Evolutionary conservation across 2,113 vertebrate genomes (phyloP).

Genomic region (Paracanthobrama guichenoti): DNA sequence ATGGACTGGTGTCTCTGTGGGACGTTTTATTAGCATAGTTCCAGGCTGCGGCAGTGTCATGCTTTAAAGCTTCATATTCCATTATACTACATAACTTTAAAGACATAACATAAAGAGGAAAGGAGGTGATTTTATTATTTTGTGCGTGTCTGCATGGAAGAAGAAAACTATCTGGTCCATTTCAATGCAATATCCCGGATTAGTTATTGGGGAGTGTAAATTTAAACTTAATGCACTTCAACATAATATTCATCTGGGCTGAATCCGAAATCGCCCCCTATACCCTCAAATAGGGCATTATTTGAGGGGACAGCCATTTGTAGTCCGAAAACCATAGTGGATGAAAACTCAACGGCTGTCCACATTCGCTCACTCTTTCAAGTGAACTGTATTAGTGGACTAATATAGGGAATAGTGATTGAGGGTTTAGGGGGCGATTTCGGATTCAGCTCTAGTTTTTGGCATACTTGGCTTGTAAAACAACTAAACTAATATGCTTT

Average conservation of each 20-base stretch:
- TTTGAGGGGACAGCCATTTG: no score
- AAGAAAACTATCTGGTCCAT: conserved; percentile 30
- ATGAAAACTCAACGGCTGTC: no score
- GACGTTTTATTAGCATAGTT: conserved; percentile 32
- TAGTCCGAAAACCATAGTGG: no score
- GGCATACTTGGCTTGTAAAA: neutral
- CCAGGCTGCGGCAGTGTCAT: conserved; percentile 21
- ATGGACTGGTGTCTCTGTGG: conserved; percentile 34
- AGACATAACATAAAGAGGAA: neutral
- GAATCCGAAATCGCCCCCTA: no score
- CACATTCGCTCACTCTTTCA: no score
- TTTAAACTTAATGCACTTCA: conserved; percentile 53
- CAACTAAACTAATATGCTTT: neutral
- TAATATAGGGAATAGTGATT: no score
- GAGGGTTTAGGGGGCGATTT: no score
- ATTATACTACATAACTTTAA: conserved; percentile 38
- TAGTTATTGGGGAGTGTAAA: conserved; percentile 48
- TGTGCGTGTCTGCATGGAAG: conserved; percentile 2
- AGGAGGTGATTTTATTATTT: neutral
- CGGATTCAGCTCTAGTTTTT: neutral
- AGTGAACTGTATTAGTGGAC: no score
- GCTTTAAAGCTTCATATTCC: conserved; percentile 44
- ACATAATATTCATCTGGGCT: conserved; percentile 17
- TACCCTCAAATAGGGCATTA: no score
- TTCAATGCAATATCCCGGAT: conserved; percentile 38